These are phyloP conservation scores for Drosophila sordidula DNA, from an alignment of 2,888 invertebrate genomes.

Conservation along the genomic window DNA sequence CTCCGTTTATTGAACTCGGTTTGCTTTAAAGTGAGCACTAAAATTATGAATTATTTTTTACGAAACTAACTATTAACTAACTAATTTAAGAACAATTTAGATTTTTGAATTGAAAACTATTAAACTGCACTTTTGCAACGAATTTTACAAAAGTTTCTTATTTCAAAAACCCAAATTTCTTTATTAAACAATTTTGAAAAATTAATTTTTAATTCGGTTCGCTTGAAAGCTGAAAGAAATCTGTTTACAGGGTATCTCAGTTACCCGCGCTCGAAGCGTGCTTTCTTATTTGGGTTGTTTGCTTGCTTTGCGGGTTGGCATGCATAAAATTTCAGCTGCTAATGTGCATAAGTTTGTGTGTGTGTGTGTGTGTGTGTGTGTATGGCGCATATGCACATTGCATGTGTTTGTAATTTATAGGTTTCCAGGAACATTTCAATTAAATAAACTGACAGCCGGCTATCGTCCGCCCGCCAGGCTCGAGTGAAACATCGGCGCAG, in stretches of 20 bases:
- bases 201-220: too few species aligned
- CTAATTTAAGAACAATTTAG: too few species aligned
- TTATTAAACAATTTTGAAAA: too few species aligned
- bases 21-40: too few species aligned
- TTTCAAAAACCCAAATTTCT: too few species aligned
- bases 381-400: conserved; percentile 39
- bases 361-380: conserved; percentile 8
- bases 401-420: conserved; percentile 73
- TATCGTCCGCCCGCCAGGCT: conserved; percentile 38
- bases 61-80: too few species aligned
- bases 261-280: neutral
- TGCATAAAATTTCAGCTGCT: conserved; percentile 67
- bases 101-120: too few species aligned
- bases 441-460: conserved; percentile 75
- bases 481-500: conserved; percentile 40
- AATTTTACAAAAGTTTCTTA: too few species aligned
- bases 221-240: too few species aligned
- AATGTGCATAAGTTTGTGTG: conserved; percentile 43
- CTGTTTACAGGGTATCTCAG: conserved; percentile 27
- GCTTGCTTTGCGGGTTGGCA: conserved; percentile 57
- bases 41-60: too few species aligned
- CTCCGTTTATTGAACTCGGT: too few species aligned
- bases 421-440: conserved; percentile 73
- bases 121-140: too few species aligned
- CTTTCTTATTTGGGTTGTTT: conserved; percentile 28